A percentile compares a stretch with the other conserved stretches of the same genome.
These are phyloP conservation scores for Microcebus lehilahytsara DNA, from an alignment of 2,113 vertebrate species.

Conservation along the genomic window DNA sequence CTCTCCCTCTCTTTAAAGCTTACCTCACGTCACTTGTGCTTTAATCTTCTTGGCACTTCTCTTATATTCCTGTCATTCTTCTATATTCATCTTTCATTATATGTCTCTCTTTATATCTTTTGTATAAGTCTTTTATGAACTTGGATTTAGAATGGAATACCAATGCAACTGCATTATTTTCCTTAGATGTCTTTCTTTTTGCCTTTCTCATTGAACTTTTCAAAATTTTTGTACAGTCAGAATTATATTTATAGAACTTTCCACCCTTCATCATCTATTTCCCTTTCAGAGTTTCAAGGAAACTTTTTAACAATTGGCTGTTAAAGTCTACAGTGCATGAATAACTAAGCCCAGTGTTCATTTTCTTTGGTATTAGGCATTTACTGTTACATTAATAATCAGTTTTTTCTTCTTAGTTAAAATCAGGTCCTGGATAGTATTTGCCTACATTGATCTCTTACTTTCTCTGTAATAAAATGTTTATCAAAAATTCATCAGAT, in stretches of 20 bases:
- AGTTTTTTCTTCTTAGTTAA: conserved; percentile 35
- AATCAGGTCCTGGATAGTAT: conserved; percentile 16
- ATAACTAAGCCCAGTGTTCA: not conserved
- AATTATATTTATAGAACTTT: conserved; percentile 57
- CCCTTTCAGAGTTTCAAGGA: conserved; percentile 32
- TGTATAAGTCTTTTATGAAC: conserved; percentile 35
- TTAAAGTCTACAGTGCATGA: not conserved
- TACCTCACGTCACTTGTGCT: not conserved
- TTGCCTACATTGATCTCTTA: conserved; percentile 31
- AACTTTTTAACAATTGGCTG: conserved; percentile 36
- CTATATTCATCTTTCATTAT: conserved; percentile 42
- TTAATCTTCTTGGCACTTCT: not conserved
- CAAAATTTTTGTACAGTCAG: conserved; percentile 38
- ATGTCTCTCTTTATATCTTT: conserved; percentile 45
- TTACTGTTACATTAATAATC: conserved; percentile 43
- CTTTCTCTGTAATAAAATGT: conserved; percentile 23
- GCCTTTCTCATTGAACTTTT: conserved; percentile 61
- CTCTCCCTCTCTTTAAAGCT: not conserved
- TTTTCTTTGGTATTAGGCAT: conserved; percentile 37
- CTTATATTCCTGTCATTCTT: conserved; percentile 22
- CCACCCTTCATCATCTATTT: conserved; percentile 19
- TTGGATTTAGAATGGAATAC: conserved; percentile 12
- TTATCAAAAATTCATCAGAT: conserved; percentile 45
- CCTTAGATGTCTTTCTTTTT: conserved; percentile 54
- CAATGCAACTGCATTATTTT: conserved; percentile 34